A percentile compares a stretch with the other conserved stretches of the same genome.
These are phyloP conservation scores for Cercocebus atys DNA, from an alignment of 2,113 vertebrate genomes.

Conservation along the genomic window DNA sequence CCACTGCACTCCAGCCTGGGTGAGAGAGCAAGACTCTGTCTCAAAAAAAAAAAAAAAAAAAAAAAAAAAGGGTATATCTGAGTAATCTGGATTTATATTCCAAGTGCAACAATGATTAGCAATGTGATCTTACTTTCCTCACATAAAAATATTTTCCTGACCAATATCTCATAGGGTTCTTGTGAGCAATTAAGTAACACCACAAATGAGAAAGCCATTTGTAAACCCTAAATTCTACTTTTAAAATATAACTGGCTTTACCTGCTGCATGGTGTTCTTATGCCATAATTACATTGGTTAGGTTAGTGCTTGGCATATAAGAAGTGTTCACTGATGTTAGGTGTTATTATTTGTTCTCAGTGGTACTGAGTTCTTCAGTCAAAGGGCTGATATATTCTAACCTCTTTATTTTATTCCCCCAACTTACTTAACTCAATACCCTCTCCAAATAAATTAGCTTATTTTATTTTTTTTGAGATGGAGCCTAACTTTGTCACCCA, in stretches of 20 bases:
- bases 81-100: not conserved
- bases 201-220: not conserved
- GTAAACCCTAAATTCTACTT: not conserved
- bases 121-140: not conserved
- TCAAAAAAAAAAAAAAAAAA: not conserved
- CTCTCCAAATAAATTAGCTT: not conserved
- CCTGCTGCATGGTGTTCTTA: fast-evolving
- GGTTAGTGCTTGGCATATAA: fast-evolving
- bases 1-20: too few species aligned
- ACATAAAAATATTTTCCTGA: not conserved
- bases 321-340: not conserved
- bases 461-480: not conserved
- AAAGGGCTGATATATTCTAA: not conserved
- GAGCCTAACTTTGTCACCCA: too few species aligned
- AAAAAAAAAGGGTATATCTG: not conserved
- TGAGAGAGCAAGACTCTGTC: too few species aligned
- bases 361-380: not conserved
- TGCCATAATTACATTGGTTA: not conserved
- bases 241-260: not conserved
- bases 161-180: not conserved
- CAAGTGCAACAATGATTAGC: not conserved
- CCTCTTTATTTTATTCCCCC: not conserved
- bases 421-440: not conserved
- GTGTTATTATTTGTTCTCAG: not conserved
- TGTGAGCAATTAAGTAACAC: not conserved